A percentile compares a stretch with the other conserved stretches of the same genome.
These are phyloP conservation scores for Okamejei kenojei DNA, from an alignment of 2,797 vertebrate species.

Conservation along the genomic window DNA sequence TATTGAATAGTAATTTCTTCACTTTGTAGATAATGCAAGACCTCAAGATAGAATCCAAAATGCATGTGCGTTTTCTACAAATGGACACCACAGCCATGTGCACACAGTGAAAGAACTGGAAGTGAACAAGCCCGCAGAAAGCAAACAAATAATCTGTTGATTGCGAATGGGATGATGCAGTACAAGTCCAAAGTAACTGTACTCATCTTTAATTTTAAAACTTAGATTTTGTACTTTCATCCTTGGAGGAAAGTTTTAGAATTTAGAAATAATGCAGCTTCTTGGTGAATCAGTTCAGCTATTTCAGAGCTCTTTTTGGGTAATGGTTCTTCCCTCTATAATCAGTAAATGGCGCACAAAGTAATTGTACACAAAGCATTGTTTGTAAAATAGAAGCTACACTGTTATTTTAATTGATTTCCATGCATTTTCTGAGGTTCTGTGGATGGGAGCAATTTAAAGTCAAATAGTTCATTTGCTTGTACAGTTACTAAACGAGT, in stretches of 20 bases:
- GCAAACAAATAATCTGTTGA: neutral
- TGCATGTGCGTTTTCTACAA: constrained; percentile 84
- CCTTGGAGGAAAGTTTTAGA: neutral
- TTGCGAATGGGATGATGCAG: neutral
- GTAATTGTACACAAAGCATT: no score
- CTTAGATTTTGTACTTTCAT: neutral
- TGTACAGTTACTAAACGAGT: neutral
- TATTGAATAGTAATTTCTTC: neutral
- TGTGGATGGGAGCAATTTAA: neutral
- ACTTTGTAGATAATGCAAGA: constrained; percentile 75
- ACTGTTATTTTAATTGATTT: neutral
- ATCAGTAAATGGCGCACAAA: neutral
- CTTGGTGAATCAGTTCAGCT: neutral
- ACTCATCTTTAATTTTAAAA: neutral
- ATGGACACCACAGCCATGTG: constrained; percentile 70
- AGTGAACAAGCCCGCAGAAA: neutral
- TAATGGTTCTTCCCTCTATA: neutral
- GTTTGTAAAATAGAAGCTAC: neutral
- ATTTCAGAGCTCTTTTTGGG: neutral
- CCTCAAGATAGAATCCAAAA: constrained; percentile 84
- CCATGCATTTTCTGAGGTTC: neutral
- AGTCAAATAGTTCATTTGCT: neutral
- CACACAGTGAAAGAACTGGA: constrained; percentile 49
- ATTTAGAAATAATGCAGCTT: neutral
- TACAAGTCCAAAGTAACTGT: neutral